Percentiles rank a stretch among this genome's conserved stretches.
Conservation (phyloP, 2,797 vertebrate species). For the Hemitrygon akajei region DNA sequence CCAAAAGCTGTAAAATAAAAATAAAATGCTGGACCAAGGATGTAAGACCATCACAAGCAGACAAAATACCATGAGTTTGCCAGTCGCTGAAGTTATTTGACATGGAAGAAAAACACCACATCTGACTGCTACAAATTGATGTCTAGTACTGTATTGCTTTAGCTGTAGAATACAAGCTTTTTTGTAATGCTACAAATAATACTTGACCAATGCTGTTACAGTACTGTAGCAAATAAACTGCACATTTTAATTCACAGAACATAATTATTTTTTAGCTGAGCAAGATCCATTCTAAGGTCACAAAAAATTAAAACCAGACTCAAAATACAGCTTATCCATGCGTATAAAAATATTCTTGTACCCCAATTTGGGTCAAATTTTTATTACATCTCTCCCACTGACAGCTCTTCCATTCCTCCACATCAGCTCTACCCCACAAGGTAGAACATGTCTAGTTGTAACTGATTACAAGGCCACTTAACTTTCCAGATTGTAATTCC, state of each 20-base stretch:
- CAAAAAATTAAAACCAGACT: conserved; percentile 22
- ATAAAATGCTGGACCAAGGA: conserved; percentile 10
- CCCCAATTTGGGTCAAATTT: conserved; percentile 33
- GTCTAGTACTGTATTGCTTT: conserved; percentile 24
- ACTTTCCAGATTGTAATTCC: neutral
- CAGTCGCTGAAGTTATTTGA: neutral
- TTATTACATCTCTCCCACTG: neutral
- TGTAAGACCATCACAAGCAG: conserved; percentile 10
- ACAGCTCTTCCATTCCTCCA: neutral
- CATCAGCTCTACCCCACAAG: neutral
- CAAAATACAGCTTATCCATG: conserved; percentile 27
- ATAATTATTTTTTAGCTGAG: neutral
- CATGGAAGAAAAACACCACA: conserved; percentile 4
- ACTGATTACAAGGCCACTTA: conserved; percentile 17
- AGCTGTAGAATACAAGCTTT: neutral
- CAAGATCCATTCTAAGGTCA: conserved; percentile 26
- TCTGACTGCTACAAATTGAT: neutral
- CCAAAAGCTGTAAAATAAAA: conserved; percentile 22
- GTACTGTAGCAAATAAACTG: conserved; percentile 21
- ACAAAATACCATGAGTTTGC: neutral
- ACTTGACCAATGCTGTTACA: neutral
- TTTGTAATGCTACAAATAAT: conserved; percentile 2
- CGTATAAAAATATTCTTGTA: conserved; percentile 32
- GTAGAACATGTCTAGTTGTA: conserved; percentile 17
- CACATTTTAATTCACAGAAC: conserved; percentile 7